Evolutionary conservation across 2,888 invertebrate genomes (phyloP).

Genomic region (Eilema sororculum): DNA sequence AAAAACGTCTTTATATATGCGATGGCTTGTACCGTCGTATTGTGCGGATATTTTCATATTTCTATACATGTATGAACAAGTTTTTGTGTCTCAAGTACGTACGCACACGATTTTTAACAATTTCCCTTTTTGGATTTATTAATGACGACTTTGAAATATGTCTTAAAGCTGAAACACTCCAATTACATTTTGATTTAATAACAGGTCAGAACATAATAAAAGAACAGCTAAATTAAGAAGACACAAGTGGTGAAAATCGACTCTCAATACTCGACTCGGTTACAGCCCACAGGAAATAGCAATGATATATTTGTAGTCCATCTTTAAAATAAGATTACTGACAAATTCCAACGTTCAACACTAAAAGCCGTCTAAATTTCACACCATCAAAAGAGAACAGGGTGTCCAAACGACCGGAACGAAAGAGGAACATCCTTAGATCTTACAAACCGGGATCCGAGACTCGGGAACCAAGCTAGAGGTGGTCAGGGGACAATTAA

Average conservation of each 20-base stretch:
- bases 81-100: not conserved
- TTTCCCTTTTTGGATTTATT: too few species aligned
- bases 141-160: not conserved
- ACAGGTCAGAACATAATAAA: not conserved
- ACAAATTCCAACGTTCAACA: not conserved
- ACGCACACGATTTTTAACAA: too few species aligned
- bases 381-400: constrained; percentile 23
- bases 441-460: constrained; percentile 31
- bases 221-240: not conserved
- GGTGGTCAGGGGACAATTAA: constrained; percentile 55
- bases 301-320: not conserved
- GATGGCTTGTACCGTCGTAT: not conserved
- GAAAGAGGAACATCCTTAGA: constrained; percentile 22
- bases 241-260: not conserved
- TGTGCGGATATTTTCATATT: not conserved
- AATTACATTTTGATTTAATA: not conserved
- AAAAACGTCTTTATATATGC: constrained; percentile 15
- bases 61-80: not conserved
- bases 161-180: not conserved
- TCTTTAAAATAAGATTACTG: not conserved
- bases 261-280: not conserved
- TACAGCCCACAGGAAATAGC: not conserved
- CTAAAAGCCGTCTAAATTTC: constrained; percentile 14
- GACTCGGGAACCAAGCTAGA: too few species aligned
- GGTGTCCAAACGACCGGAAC: constrained; percentile 32